These are phyloP conservation scores for Hyperopisus bebe DNA, from an alignment of 2,113 vertebrate species.

Conservation along the genomic window DNA sequence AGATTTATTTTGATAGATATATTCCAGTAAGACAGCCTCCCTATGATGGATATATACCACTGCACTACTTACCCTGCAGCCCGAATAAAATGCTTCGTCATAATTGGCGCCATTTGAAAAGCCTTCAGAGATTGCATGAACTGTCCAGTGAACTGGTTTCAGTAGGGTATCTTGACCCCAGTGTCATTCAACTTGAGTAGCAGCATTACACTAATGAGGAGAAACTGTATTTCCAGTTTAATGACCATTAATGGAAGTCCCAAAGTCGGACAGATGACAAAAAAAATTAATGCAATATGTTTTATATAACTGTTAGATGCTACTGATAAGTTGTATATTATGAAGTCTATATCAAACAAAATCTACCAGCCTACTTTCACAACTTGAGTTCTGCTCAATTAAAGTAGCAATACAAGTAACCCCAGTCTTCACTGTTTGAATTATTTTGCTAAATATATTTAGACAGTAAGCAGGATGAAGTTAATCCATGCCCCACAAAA, in stretches of 20 bases:
- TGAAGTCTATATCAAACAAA: neutral
- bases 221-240: neutral
- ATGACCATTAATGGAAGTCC: neutral
- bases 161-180: neutral
- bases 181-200: neutral
- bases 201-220: neutral
- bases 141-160: neutral
- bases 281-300: neutral
- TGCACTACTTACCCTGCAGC: slow-evolving; percentile 21
- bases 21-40: neutral
- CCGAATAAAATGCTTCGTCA: neutral
- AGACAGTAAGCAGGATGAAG: neutral
- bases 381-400: neutral
- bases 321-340: neutral
- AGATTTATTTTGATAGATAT: neutral
- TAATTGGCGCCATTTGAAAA: neutral
- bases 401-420: neutral
- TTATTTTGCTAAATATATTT: neutral
- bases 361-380: neutral
- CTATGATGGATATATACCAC: neutral
- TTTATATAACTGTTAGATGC: neutral
- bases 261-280: neutral
- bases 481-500: neutral
- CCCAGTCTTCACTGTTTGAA: neutral
- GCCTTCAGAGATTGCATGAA: neutral